These are phyloP conservation scores for Gryon sp. DNA, from an alignment of 1,140 invertebrate species.

Conservation along the genomic window DNA sequence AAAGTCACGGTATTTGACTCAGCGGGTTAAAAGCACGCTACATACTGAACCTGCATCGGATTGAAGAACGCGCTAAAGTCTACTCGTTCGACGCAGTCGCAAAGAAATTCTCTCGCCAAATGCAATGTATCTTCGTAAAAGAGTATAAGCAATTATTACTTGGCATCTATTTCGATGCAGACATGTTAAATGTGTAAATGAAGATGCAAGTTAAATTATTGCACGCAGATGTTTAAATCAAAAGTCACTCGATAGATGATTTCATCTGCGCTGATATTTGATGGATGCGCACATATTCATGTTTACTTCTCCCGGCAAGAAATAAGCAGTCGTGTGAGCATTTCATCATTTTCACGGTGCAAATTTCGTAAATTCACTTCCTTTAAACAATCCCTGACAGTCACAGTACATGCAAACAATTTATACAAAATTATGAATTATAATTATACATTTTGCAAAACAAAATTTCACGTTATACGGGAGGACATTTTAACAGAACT, in stretches of 20 bases:
- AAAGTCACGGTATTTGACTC: constrained; percentile 59
- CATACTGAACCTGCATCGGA: constrained; percentile 67
- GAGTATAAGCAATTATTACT: constrained; percentile 47
- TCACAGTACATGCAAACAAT: background rate
- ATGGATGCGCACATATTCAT: too few relatives aligned
- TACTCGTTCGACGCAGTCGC: constrained; percentile 70
- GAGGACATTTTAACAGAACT: too few relatives aligned
- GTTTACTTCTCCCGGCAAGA: too few relatives aligned
- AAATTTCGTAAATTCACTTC: too few relatives aligned
- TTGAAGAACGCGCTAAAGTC: constrained; percentile 56
- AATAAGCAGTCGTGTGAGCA: too few relatives aligned
- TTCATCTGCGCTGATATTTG: background rate
- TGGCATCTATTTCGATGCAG: constrained; percentile 41
- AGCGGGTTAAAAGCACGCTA: constrained; percentile 71
- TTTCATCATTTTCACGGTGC: too few relatives aligned
- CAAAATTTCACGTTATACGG: too few relatives aligned
- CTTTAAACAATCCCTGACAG: background rate
- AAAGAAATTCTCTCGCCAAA: constrained; percentile 56
- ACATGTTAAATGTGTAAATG: constrained; percentile 25
- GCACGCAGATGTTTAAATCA: constrained; percentile 25
- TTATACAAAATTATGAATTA: too few relatives aligned
- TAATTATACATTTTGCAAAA: too few relatives aligned
- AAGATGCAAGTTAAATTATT: constrained; percentile 9
- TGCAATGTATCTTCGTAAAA: constrained; percentile 56
- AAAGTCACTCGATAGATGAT: background rate